Evolutionary conservation across 2,113 vertebrate species (phyloP).

Genomic region (Grammomys dolichurus): DNA sequence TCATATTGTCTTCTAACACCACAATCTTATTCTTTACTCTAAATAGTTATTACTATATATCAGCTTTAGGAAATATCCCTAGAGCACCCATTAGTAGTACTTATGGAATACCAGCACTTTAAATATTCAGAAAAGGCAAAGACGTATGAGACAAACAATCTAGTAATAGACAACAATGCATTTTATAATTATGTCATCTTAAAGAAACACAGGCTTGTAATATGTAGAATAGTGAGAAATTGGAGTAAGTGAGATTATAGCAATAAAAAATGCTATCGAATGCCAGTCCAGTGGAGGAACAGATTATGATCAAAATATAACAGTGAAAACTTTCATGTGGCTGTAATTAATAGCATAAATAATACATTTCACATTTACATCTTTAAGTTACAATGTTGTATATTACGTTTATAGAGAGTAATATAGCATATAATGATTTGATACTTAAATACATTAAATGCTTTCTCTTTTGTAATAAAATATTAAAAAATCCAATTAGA

Average conservation of each 20-base stretch:
- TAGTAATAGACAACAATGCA: neutral
- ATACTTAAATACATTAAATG: neutral
- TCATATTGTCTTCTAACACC: neutral
- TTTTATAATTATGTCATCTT: neutral
- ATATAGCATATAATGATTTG: neutral
- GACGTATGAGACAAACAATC: neutral
- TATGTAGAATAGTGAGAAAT: neutral
- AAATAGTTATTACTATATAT: neutral
- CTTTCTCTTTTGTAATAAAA: neutral
- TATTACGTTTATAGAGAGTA: neutral
- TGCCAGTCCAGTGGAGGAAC: neutral
- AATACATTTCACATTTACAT: neutral
- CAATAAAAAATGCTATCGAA: neutral
- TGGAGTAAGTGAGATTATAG: neutral
- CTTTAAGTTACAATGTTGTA: neutral
- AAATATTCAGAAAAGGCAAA: neutral
- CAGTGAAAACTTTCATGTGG: neutral
- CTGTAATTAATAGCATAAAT: neutral
- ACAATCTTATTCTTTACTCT: neutral
- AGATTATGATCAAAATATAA: neutral
- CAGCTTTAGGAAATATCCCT: rapidly evolving
- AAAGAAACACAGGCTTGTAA: neutral
- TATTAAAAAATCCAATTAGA: neutral
- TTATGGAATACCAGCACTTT: neutral
- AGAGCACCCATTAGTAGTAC: rapidly evolving